A percentile compares a stretch with the other conserved stretches of the same genome.
Evolutionary conservation across 92 coral and sea anemone species (phyloP).

Genomic region (Paragorgia papillata): DNA sequence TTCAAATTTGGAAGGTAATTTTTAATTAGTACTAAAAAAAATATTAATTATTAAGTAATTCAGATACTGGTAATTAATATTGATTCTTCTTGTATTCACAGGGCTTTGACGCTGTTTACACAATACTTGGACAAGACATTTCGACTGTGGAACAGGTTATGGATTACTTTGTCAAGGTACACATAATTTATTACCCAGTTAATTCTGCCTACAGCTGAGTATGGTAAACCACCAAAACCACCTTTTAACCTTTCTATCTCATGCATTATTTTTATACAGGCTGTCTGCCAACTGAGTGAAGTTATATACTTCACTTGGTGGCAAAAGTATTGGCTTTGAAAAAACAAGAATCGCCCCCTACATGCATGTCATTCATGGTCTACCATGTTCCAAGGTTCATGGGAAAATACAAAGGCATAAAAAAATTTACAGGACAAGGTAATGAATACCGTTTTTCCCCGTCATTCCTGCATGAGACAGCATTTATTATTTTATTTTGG

Average conservation of each 20-base stretch:
- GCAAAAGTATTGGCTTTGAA: slow-evolving; percentile 2
- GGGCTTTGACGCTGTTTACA: slow-evolving; percentile 39
- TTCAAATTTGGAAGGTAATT: slow-evolving; percentile 36
- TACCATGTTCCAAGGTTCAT: slow-evolving; percentile 41
- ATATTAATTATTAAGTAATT: too few relatives aligned
- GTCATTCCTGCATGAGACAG: too few relatives aligned
- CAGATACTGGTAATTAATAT: too few relatives aligned
- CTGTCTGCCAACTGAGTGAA: slow-evolving; percentile 32
- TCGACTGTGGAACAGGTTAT: slow-evolving; percentile 32
- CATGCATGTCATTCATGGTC: slow-evolving; percentile 41
- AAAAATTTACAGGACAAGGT: slow-evolving; percentile 50
- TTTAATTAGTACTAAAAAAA: too few relatives aligned
- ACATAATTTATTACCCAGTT: not conserved
- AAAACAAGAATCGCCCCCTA: not conserved
- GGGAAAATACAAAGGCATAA: slow-evolving; percentile 36
- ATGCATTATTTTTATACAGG: slow-evolving; percentile 1
- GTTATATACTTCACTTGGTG: slow-evolving; percentile 42
- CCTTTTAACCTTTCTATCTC: too few relatives aligned
- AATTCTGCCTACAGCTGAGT: too few relatives aligned
- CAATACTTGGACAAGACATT: slow-evolving; percentile 28
- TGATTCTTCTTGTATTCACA: not conserved
- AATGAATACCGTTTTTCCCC: too few relatives aligned
- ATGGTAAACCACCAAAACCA: too few relatives aligned
- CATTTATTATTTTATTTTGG: too few relatives aligned
- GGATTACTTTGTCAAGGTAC: slow-evolving; percentile 44